phyloP scores from a whole-genome alignment of 2,888 invertebrate genomes.

The Mesorhabditis sp. region DNA sequence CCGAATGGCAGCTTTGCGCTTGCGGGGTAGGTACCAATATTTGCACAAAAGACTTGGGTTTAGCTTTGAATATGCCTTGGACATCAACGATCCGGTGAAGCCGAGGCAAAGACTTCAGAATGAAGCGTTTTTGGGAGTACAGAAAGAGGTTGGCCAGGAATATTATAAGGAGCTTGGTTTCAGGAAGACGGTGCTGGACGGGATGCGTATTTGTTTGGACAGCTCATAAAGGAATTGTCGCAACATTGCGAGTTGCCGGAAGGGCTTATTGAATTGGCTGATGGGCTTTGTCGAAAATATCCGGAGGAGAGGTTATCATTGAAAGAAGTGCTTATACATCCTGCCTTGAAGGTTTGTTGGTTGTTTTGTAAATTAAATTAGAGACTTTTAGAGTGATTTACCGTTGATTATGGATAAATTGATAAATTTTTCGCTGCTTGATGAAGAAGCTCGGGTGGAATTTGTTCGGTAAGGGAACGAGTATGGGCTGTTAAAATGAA shows the following conservation, averaged over 20 bases:
- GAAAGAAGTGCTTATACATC: background rate
- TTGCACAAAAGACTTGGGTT: background rate
- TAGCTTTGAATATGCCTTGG: background rate
- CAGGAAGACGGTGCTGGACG: background rate
- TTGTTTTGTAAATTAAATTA: background rate
- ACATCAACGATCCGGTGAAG: background rate
- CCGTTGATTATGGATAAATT: background rate
- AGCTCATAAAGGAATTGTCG: background rate
- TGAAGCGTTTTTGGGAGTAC: background rate
- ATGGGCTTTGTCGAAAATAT: background rate
- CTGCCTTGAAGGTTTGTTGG: background rate
- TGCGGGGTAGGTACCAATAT: background rate
- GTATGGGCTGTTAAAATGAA: background rate
- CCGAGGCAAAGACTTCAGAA: background rate
- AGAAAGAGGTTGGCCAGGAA: slow-evolving; percentile 3
- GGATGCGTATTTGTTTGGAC: background rate
- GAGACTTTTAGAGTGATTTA: slow-evolving; percentile 2
- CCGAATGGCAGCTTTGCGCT: slow-evolving; percentile 11
- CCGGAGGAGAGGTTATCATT: background rate
- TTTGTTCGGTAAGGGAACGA: background rate
- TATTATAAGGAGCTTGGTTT: background rate
- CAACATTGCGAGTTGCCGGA: background rate
- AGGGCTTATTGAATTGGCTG: background rate
- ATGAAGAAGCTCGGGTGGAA: background rate
- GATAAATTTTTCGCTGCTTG: background rate